Percentiles rank a stretch among this genome's conserved stretches.
phyloP scores from a whole-genome alignment of 2,888 invertebrate species.

The Thymelicus sylvestris region DNA sequence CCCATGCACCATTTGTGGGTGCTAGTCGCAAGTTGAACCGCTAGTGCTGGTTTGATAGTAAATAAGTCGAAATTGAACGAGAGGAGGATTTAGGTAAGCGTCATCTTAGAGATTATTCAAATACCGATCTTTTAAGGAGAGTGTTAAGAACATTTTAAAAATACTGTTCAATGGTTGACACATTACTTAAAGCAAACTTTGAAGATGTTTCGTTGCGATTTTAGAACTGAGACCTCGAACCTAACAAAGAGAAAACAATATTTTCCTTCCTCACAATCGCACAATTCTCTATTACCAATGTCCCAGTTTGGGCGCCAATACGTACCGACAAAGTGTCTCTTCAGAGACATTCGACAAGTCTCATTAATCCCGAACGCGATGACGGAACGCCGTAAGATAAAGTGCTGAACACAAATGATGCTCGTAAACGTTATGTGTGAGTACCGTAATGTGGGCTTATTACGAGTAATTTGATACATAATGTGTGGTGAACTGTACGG shows the following conservation, averaged over 20 bases:
- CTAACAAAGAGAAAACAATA: slow-evolving; percentile 1
- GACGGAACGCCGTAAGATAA: slow-evolving; percentile 37
- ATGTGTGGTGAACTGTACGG: slow-evolving; percentile 1
- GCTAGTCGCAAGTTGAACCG: not conserved
- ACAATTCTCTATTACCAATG: slow-evolving; percentile 1
- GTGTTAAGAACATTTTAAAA: too few relatives aligned
- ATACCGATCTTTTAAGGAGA: too few relatives aligned
- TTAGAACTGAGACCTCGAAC: too few relatives aligned
- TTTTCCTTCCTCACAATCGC: slow-evolving; percentile 14
- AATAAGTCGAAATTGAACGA: too few relatives aligned
- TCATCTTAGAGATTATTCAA: too few relatives aligned
- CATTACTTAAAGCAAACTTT: too few relatives aligned
- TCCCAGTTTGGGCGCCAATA: slow-evolving; percentile 12
- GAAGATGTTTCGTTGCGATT: too few relatives aligned
- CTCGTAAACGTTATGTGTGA: slow-evolving; percentile 29
- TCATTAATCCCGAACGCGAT: slow-evolving; percentile 52
- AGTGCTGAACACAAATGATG: slow-evolving; percentile 28
- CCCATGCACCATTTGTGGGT: not conserved
- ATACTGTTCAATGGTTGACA: too few relatives aligned
- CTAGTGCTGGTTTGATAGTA: not conserved
- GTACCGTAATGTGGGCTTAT: slow-evolving; percentile 21
- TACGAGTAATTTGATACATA: slow-evolving; percentile 22
- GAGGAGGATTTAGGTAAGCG: too few relatives aligned
- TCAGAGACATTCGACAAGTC: slow-evolving; percentile 49
- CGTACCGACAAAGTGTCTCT: slow-evolving; percentile 42